Conservation (phyloP, 2,797 vertebrate genomes). For the Anomalospiza imberbis region DNA sequence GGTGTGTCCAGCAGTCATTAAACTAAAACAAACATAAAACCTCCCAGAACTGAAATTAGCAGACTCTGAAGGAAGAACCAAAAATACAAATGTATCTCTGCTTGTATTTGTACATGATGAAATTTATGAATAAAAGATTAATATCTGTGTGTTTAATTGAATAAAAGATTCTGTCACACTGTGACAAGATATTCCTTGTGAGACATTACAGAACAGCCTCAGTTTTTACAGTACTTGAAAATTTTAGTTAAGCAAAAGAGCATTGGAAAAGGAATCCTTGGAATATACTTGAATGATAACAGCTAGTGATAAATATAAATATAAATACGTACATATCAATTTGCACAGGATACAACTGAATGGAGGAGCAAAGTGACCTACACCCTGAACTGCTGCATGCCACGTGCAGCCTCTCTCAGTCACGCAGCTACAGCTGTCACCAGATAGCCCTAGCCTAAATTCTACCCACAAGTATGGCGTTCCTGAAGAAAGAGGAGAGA, state of each 20-base stretch:
- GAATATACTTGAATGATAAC: background rate
- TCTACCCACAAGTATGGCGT: background rate
- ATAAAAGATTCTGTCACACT: conserved; percentile 21
- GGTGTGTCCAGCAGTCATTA: conserved; percentile 21
- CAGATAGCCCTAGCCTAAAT: background rate
- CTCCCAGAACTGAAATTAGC: background rate
- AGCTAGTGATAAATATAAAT: background rate
- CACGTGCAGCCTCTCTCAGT: rapidly evolving
- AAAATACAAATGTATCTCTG: background rate
- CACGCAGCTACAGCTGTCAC: background rate
- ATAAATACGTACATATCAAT: background rate
- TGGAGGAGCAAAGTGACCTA: background rate
- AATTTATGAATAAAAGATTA: conserved; percentile 37
- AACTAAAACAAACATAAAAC: conserved; percentile 31
- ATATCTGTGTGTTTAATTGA: conserved; percentile 27
- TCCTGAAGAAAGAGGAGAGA: background rate
- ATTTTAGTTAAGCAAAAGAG: background rate
- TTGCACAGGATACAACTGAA: background rate
- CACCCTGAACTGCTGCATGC: background rate
- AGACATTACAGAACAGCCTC: background rate
- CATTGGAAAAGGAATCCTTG: background rate
- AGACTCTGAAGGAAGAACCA: background rate
- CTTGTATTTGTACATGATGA: conserved; percentile 12
- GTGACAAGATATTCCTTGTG: background rate
- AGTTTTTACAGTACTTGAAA: background rate